Evolutionary conservation across 1,140 invertebrate genomes (phyloP), one percentile per base, ranked within the genome.

Genomic region (Metaphire vulgaris): DNA sequence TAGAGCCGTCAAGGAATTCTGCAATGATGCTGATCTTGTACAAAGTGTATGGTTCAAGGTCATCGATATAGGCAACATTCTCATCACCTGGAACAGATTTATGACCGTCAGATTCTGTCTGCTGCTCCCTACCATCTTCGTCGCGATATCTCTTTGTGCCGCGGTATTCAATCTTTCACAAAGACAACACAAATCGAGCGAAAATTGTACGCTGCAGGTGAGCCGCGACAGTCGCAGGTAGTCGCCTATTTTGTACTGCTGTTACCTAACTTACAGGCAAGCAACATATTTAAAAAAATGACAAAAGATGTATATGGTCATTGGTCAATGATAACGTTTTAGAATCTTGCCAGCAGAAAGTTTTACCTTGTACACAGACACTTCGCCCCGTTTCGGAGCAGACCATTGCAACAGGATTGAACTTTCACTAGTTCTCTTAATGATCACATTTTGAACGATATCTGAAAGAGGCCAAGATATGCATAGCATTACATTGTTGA

Each of bases 81-180:
- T 79, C 74, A 33, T 79, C 73, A 12, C 80, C 80, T 1, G 77
- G 76, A 16, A 76, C 67, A 33, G 28, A 26, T 15, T 71, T 71
- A 2, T 71, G 69, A 30, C 33, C 33, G 29, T 71, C 33, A 33
- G 30, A 33, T n/a, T 32, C 0, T 6, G 32, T 30, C 33, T 71
- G 30, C 33, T 71, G 30, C 29, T 71, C 33, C 30, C 21, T 30
- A 33, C 33, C 33, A 1, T 31, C 2, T 1, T 32, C 30, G 30
- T 97, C 95, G 14, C 96, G 92, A 84, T 96, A 97, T 82, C 95
- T 92, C 86, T 98, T 98, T 75, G 95, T 90, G 1, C 96, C 95
- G 83, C 94, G 92, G 83, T 93, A 97, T 1, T 92, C 92, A 70
- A 98, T 92, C 88, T 89, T 79, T 16, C 75, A 76, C 30, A 74